Base-by-base conservation (phyloP, 2,113 vertebrate species). In the Tachycineta bicolor region DNA sequence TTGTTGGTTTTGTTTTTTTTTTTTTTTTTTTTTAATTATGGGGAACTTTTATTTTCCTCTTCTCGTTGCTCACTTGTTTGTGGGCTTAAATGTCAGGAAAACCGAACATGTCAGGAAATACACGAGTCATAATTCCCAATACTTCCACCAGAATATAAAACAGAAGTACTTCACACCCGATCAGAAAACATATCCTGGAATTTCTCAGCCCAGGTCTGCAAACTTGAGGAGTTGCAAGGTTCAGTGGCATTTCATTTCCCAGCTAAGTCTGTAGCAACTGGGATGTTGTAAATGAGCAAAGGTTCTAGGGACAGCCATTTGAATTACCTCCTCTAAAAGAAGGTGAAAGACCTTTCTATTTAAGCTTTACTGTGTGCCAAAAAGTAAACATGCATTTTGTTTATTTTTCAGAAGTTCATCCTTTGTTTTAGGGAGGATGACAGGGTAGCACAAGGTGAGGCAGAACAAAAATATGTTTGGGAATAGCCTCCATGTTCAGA, bases 161-260 rank as follows among this genome's bases (percentile, higher is more conserved):
- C 17, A 78, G 58, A 49, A 89, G 3, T 62, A 49, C 63, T 83
- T 77, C 60, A 77, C 60, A 79, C 16, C 11, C 34, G 37, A 50
- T 56, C 68, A 88, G 46, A 59, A 92, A 92, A 44, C 22, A 46
- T 81, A 59, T 82, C 22, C 46, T 83, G 58, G 67, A 69, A 87
- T 79, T 73, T 78, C 52, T 92, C 50, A 94, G 55, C 39, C 53
- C 22, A 59, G 9, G 19, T 83, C 26, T 90, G 62, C 49, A 79
- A 77, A 41, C 34, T 63, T 52, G 55, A 55, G 64, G 47, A 34
- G 24, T 19, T 59, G 49, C 41, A 44, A 90, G 31, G 50, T 83
- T 91, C 73, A 74, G 47, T 70, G 95, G 65, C 56, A 67, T 65
- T 68, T 88, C 87, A 88, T 65, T 68, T 88, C 87, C 86, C 56